These are phyloP conservation scores for Glomeris marginata DNA, from an alignment of 2,888 invertebrate genomes.

Conservation along the genomic window DNA sequence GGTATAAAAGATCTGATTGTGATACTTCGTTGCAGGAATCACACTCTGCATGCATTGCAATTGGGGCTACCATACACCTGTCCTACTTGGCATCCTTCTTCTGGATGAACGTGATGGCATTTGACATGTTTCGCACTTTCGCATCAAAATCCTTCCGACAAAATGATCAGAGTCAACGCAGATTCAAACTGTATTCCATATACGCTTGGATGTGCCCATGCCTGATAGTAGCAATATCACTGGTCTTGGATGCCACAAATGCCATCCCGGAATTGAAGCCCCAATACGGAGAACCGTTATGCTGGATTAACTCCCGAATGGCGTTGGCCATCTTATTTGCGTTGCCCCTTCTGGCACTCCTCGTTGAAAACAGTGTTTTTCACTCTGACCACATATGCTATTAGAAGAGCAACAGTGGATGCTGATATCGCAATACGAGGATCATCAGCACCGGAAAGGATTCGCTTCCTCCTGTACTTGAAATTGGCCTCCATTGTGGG, in stretches of 20 bases:
- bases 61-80: slow-evolving; percentile 30
- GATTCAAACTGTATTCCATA: slow-evolving; percentile 21
- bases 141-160: slow-evolving; percentile 7
- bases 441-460: background rate
- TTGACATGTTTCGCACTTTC: slow-evolving; percentile 34
- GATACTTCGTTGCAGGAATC: too few species aligned
- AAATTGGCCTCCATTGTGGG: slow-evolving; percentile 33
- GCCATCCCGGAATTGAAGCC: slow-evolving; percentile 14
- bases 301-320: slow-evolving; percentile 30
- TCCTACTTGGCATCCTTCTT: slow-evolving; percentile 31
- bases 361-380: slow-evolving; percentile 30
- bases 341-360: slow-evolving; percentile 27
- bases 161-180: background rate
- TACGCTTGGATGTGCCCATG: slow-evolving; percentile 32
- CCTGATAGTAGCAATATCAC: slow-evolving; percentile 22
- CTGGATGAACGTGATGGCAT: slow-evolving; percentile 35
- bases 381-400: slow-evolving; percentile 25
- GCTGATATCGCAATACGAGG: background rate
- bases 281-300: slow-evolving; percentile 20
- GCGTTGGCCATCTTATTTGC: slow-evolving; percentile 31
- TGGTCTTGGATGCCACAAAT: slow-evolving; percentile 17
- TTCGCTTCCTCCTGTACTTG: slow-evolving; percentile 20
- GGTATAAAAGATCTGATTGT: background rate
- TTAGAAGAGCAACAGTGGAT: slow-evolving; percentile 18
- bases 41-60: slow-evolving; percentile 17